Evolutionary conservation across 2,888 invertebrate species (phyloP).

Genomic region (Eumerus sabulonum): DNA sequence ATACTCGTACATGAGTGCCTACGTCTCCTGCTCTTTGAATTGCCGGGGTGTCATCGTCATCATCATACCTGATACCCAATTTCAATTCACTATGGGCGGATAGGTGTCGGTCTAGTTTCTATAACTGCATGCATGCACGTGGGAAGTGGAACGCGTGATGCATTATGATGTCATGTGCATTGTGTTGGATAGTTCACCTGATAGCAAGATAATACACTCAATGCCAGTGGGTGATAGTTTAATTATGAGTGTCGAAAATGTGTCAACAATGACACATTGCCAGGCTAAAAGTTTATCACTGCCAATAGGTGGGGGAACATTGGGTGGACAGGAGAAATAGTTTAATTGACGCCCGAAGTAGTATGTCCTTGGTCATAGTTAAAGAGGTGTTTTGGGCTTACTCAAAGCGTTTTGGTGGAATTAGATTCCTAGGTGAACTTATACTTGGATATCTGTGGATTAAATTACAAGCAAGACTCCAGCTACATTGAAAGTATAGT

Average conservation of each 20-base stretch:
- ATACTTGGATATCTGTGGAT: not conserved
- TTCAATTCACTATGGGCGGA: conserved; percentile 5
- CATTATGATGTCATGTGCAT: conserved; percentile 9
- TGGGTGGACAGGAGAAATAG: not conserved
- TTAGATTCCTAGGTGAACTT: no score
- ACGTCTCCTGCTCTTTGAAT: not conserved
- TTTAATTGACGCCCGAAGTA: no score
- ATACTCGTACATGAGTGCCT: conserved; percentile 11
- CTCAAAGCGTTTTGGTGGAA: no score
- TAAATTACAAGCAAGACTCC: not conserved
- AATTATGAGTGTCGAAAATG: conserved; percentile 63
- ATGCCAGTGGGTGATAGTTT: conserved; percentile 40
- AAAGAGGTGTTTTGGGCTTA: no score
- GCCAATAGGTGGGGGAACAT: conserved; percentile 2
- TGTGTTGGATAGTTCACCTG: conserved; percentile 19
- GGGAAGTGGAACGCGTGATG: not conserved
- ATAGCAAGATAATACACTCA: conserved; percentile 12
- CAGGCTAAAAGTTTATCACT: conserved; percentile 49
- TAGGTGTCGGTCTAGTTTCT: conserved; percentile 17
- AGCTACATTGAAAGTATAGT: not conserved
- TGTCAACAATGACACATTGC: conserved; percentile 59
- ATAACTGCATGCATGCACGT: no score
- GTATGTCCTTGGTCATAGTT: no score
- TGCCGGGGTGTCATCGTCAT: conserved; percentile 1
- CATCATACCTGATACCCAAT: conserved; percentile 19